A percentile compares a stretch with the other conserved stretches of the same genome.
These are phyloP conservation scores for Drosophila nigritarsus DNA, from an alignment of 2,888 invertebrate genomes.

Conservation along the genomic window DNA sequence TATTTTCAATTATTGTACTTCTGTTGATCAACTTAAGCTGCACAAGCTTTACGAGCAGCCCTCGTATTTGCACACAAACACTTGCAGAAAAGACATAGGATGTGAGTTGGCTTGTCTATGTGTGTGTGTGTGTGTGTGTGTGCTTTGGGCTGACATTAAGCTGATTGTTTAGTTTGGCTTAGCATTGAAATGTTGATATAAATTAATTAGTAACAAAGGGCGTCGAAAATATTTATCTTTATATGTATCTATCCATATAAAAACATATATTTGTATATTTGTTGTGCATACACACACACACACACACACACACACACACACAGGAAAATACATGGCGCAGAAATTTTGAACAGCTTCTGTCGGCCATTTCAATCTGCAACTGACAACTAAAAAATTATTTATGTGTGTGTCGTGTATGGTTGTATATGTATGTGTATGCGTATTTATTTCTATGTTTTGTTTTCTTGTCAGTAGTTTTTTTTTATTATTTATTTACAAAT, in stretches of 20 bases:
- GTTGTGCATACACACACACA: slow-evolving; percentile 3
- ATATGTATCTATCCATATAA: slow-evolving; percentile 32
- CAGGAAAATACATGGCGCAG: slow-evolving; percentile 54
- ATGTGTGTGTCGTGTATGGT: background rate
- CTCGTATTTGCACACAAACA: slow-evolving; percentile 16
- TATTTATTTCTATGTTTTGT: background rate
- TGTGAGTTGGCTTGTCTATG: slow-evolving; percentile 7
- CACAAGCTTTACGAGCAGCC: slow-evolving; percentile 11
- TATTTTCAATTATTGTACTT: background rate
- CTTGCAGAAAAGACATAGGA: slow-evolving; percentile 3
- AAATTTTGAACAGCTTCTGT: slow-evolving; percentile 54
- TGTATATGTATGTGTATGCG: background rate
- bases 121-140: slow-evolving; percentile 16
- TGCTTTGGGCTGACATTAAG: slow-evolving; percentile 70
- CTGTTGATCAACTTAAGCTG: background rate
- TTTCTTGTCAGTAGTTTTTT: slow-evolving; percentile 9
- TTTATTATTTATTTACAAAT: slow-evolving; percentile 25
- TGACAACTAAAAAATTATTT: slow-evolving; percentile 1
- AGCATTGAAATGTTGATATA: slow-evolving; percentile 80
- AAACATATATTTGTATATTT: slow-evolving; percentile 1
- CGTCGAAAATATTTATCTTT: slow-evolving; percentile 54
- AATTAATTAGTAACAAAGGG: slow-evolving; percentile 75
- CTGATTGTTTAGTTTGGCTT: slow-evolving; percentile 80
- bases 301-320: slow-evolving; percentile 25
- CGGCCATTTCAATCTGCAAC: background rate